Evolutionary conservation across 2,888 invertebrate genomes (phyloP).

Genomic region (Micoletzkya japonica): DNA sequence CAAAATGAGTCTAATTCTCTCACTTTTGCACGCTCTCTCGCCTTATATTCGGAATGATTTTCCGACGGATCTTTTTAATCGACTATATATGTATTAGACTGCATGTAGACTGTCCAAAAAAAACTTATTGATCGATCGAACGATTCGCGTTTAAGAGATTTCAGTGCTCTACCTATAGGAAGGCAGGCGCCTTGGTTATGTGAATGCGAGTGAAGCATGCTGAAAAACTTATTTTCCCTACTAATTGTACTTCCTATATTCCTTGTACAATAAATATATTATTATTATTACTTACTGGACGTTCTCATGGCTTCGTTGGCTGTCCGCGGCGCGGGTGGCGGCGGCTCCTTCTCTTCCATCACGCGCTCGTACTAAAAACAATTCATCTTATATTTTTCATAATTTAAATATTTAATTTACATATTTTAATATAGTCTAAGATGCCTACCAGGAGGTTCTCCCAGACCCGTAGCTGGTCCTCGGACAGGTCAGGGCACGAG

Average conservation of each 20-base stretch:
- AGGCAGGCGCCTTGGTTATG: too few relatives aligned
- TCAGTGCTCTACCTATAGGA: too few relatives aligned
- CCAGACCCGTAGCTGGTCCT: conserved; percentile 14
- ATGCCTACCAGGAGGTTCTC: conserved; percentile 16
- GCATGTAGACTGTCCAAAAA: too few relatives aligned
- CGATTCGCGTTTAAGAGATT: too few relatives aligned
- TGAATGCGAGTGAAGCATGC: too few relatives aligned
- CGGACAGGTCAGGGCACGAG: conserved; percentile 16
- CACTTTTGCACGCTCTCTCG: too few relatives aligned
- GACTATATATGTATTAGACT: too few relatives aligned
- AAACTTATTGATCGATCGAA: too few relatives aligned
- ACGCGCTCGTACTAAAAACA: conserved; percentile 1
- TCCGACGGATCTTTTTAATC: too few relatives aligned
- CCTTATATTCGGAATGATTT: too few relatives aligned
- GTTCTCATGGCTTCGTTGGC: conserved; percentile 7
- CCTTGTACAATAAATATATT: neutral
- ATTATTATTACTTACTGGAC: conserved; percentile 10
- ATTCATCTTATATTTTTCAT: neutral
- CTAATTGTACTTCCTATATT: neutral
- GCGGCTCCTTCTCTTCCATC: conserved; percentile 6
- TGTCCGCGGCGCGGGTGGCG: conserved; percentile 17
- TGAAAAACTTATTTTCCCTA: too few relatives aligned
- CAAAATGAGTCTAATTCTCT: too few relatives aligned
- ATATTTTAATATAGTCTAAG: neutral
- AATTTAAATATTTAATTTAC: neutral